Base-by-base conservation (phyloP, 2,113 vertebrate species). In the Hoplias malabaricus region DNA sequence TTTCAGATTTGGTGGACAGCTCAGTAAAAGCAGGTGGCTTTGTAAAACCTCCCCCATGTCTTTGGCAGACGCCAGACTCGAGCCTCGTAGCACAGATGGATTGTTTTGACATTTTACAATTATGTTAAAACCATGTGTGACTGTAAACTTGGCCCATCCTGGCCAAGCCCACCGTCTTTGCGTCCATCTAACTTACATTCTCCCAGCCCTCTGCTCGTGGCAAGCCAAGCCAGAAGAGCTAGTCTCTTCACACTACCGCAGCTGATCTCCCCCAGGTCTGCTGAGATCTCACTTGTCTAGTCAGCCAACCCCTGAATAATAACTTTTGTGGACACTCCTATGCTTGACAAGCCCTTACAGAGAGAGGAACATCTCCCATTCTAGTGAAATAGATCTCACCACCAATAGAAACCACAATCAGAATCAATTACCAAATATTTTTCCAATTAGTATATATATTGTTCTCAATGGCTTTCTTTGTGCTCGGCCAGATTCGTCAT, bases 101-200 rank as follows among this genome's bases (percentile, higher is more conserved):
- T 86, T 79, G 29, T 75, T 74, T 27, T 80, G 69, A 86, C 61
- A 72, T 84, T 87, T 87, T 84, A 88, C 85, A 84, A 46, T 82
- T 75, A 62, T 67, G 56, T 66, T 80, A 76, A 88, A 85, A 82
- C 8, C 79, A 85, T 21, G 75, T 83, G 73, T 53, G 69, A 38
- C 74, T 81, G 23, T 54, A 67, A 75, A 29, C 36, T 83, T 79
- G 77, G 73, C 76, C 62, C 23, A 73, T 79, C 53, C 68, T 29
- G 50, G 54, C 78, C 61, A 59, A 23, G 54, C 27, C 31, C 43
- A 65, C 31, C 4, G 38, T 38, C 16, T 13, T 61, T 38, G 33
- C 21, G 50, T 68, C 23, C 19, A 27, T 75, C 40, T 19, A 43
- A 31, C 23, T 16, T 59, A 23, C 40, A 34, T 19, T 59, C 19